Base-by-base conservation (phyloP, 2,888 invertebrate species). In the Oeneis ivallda region DNA sequence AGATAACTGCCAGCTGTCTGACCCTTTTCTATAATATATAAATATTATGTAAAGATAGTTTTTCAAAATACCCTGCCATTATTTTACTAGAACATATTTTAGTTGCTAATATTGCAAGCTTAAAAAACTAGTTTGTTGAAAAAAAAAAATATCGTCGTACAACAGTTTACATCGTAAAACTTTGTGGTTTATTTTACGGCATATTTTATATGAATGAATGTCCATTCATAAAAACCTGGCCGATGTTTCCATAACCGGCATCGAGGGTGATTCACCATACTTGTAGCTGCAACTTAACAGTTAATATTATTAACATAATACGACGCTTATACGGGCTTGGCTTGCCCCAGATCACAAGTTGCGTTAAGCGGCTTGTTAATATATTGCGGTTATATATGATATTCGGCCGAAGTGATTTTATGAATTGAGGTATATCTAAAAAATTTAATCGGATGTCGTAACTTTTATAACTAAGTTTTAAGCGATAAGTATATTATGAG, bases 251-350 rank as follows among this genome's bases (percentile, higher is more conserved):
- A 53, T 53, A 53, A 53, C 32, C 32, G 34, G 34, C n/a, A n/a
- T 15, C 34, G 32, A 9, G n/a, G 32, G 19, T 49, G 52, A 53
- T 15, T 53, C 52, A 50, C 49, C 49, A 10, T 53, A 9, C 34
- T 4, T 26, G 11, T n/a, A 32, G 9, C n/a, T 15, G 34, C 34
- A 34, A n/a, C n/a, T 53, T 34, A 34, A 53, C 52, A 53, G 52
- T 53, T 53, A 53, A 34, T 53, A 34, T 34, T n/a, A 53, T 53
- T 53, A 53, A n/a, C 52, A 53, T 53, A 53, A 53, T 52, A 52
- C 32, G 32, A n/a, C 15, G 34, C n/a, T 53, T 15, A 53, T 15
- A 53, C 4, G 9, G 34, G n/a, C 7, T 15, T 34, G 52, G 2
- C 34, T 15, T 34, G 52, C 0, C 34, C 52, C 43, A n/a, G 43